A percentile compares a stretch with the other conserved stretches of the same genome.
Conservation (phyloP, 2,113 vertebrate species). For the Orthochromis indermauri region DNA sequence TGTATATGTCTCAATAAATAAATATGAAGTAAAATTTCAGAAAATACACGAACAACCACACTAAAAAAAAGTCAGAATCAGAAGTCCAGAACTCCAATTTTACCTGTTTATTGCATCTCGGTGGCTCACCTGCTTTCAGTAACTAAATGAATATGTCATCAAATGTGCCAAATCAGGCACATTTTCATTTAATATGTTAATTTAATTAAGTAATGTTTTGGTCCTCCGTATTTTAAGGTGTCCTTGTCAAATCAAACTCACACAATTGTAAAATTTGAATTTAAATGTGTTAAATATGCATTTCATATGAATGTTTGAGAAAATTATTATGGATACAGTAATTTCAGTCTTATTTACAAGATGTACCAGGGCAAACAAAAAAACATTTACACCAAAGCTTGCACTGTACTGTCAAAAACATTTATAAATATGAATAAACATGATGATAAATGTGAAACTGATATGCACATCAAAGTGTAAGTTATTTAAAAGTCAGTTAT, state of each 20-base stretch:
- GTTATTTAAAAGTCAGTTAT: not conserved
- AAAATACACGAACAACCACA: not conserved
- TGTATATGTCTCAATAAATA: not conserved
- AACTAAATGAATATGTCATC: not conserved
- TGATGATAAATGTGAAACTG: not conserved
- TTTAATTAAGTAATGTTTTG: not conserved
- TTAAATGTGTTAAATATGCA: not conserved
- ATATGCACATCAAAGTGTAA: not conserved
- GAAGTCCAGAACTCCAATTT: not conserved
- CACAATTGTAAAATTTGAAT: not conserved
- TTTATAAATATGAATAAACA: not conserved
- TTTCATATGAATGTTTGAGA: not conserved
- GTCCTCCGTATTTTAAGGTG: not conserved
- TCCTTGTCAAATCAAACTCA: not conserved
- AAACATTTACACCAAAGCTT: not conserved
- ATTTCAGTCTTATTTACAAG: not conserved
- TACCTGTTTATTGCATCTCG: not conserved
- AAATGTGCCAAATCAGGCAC: not conserved
- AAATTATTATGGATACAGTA: not conserved
- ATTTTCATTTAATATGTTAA: not conserved
- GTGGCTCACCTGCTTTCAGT: not conserved
- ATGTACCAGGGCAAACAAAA: not conserved
- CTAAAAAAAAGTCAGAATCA: not conserved
- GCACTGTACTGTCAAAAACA: not conserved
- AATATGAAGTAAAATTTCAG: not conserved